These are phyloP conservation scores for Sander lucioperca DNA, from an alignment of 2,113 vertebrate genomes.

Conservation along the genomic window DNA sequence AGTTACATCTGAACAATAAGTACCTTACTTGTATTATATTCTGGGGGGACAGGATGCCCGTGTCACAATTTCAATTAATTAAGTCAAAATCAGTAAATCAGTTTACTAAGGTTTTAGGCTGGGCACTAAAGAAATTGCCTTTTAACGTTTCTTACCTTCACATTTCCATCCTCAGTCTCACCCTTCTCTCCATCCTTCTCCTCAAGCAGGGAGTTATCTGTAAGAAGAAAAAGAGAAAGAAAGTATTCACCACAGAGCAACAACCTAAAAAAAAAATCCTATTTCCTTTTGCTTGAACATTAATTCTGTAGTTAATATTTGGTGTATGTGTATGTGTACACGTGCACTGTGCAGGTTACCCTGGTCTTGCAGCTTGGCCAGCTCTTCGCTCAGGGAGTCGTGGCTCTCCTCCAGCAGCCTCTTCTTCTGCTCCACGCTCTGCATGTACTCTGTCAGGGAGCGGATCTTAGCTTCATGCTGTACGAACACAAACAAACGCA, in stretches of 20 bases:
- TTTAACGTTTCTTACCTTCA: conserved; percentile 64
- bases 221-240: neutral
- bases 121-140: neutral
- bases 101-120: neutral
- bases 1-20: neutral
- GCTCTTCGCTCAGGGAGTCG: conserved; percentile 91
- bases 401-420: conserved; percentile 93
- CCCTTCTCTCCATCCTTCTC: conserved; percentile 81
- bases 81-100: no score
- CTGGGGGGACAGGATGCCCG: neutral
- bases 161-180: conserved; percentile 78
- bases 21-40: neutral
- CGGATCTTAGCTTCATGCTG: conserved; percentile 96
- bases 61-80: neutral
- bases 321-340: neutral
- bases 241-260: neutral
- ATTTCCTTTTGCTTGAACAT: neutral
- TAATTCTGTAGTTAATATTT: neutral
- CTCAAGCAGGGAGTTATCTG: conserved; percentile 77
- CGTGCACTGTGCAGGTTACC: conserved; percentile 75
- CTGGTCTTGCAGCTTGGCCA: conserved; percentile 90
- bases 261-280: neutral
- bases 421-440: conserved; percentile 94
- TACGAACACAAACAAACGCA: neutral
- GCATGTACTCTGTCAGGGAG: conserved; percentile 94